phyloP scores from a whole-genome alignment of 2,797 vertebrate species.

The Sebastes dallii region DNA sequence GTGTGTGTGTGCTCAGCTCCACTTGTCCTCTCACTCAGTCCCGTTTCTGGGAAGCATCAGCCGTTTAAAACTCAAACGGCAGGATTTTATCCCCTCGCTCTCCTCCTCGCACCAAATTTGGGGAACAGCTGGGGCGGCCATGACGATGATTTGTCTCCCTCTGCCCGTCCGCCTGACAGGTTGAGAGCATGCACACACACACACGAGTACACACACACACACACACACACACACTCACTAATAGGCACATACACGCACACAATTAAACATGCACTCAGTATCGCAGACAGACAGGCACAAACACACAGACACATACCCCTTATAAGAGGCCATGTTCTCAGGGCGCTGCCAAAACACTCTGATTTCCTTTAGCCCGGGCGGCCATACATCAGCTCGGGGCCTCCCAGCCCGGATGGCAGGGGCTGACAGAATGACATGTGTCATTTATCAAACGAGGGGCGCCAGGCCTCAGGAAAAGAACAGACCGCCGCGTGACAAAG shows the following conservation, averaged over 20 bases:
- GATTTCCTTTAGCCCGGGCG: constrained; percentile 96
- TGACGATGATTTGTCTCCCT: constrained; percentile 83
- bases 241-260: constrained; percentile 55
- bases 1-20: constrained; percentile 26
- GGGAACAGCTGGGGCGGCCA: constrained; percentile 85
- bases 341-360: constrained; percentile 93
- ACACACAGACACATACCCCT: constrained; percentile 74
- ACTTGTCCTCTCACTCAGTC: constrained; percentile 72
- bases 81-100: constrained; percentile 65
- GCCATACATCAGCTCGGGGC: constrained; percentile 95
- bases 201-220: neutral
- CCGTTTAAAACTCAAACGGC: constrained; percentile 77
- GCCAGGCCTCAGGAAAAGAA: constrained; percentile 97
- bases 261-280: constrained; percentile 66
- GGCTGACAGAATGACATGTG: constrained; percentile 99
- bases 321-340: constrained; percentile 92
- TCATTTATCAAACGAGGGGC: constrained; percentile 99
- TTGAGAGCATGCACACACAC: constrained; percentile 67
- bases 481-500: constrained; percentile 90
- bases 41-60: constrained; percentile 80
- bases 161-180: constrained; percentile 79
- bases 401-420: constrained; percentile 99
- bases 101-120: constrained; percentile 85
- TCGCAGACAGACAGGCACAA: constrained; percentile 61
- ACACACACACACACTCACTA: constrained; percentile 42